These are phyloP conservation scores for Coregonus suidteri DNA, from an alignment of 2,797 vertebrate genomes.

Conservation along the genomic window DNA sequence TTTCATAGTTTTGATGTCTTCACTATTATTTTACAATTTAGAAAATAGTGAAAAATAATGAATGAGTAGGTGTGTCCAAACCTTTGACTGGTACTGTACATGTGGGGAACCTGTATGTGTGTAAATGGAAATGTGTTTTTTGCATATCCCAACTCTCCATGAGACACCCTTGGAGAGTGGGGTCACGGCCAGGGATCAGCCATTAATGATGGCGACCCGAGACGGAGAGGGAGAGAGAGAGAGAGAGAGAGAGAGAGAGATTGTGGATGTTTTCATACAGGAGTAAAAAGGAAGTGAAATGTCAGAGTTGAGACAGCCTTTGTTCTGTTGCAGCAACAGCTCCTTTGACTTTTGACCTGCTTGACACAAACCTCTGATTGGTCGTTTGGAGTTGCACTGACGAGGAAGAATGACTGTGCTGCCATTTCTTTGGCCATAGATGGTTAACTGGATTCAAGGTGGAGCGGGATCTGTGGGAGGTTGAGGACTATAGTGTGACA, in stretches of 20 bases:
- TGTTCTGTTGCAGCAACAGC: slow-evolving; percentile 63
- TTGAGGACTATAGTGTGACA: not conserved
- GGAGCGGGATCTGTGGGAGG: not conserved
- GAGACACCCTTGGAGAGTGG: too few species aligned
- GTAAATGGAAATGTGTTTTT: not conserved
- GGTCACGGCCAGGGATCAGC: too few species aligned
- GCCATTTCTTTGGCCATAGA: not conserved
- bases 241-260: slow-evolving; percentile 13
- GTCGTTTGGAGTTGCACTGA: not conserved
- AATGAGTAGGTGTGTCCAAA: too few species aligned
- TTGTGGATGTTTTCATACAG: not conserved
- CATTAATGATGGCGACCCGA: too few species aligned
- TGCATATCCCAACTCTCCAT: too few species aligned
- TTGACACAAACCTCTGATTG: slow-evolving; percentile 33
- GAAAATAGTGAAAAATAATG: too few species aligned
- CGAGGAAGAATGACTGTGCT: not conserved
- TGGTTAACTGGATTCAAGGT: not conserved
- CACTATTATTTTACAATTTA: too few species aligned
- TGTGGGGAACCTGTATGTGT: slow-evolving; percentile 29
- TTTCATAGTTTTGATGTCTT: too few species aligned
- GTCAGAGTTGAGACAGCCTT: slow-evolving; percentile 65
- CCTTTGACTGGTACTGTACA: not conserved
- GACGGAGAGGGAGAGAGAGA: too few species aligned
- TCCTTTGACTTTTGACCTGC: slow-evolving; percentile 62
- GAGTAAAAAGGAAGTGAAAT: slow-evolving; percentile 45